phyloP scores from a whole-genome alignment of 2,797 vertebrate genomes.

The Alfaro cultratus region DNA sequence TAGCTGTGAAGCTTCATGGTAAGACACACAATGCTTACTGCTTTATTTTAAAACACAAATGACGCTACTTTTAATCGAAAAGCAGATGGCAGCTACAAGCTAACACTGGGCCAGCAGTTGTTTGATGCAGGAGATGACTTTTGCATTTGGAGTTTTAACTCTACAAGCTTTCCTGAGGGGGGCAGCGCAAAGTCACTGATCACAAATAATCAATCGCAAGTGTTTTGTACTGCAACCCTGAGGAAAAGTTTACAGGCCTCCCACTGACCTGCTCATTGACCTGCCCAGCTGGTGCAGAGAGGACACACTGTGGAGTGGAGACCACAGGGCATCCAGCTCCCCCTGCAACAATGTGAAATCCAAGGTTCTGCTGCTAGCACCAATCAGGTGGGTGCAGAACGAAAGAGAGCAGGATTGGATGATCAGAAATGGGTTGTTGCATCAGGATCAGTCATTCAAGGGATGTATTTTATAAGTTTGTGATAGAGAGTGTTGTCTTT shows the following conservation, averaged over 20 bases:
- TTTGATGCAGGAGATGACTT: slow-evolving; percentile 59
- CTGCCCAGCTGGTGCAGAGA: slow-evolving; percentile 86
- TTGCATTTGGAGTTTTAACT: slow-evolving; percentile 46
- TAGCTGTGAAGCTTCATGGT: slow-evolving; percentile 48
- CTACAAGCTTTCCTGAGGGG: slow-evolving; percentile 41
- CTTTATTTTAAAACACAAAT: slow-evolving; percentile 26
- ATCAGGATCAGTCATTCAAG: slow-evolving; percentile 62
- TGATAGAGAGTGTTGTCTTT: slow-evolving; percentile 2
- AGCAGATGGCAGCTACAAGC: slow-evolving; percentile 65
- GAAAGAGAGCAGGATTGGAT: slow-evolving; percentile 50
- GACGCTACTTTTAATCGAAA: slow-evolving; percentile 47
- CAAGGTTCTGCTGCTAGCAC: slow-evolving; percentile 80
- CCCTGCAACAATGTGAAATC: slow-evolving; percentile 83
- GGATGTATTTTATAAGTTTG: neutral
- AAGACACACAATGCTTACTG: slow-evolving; percentile 32
- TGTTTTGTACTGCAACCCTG: slow-evolving; percentile 56
- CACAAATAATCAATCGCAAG: slow-evolving; percentile 35
- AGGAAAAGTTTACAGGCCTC: slow-evolving; percentile 58
- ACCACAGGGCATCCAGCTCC: slow-evolving; percentile 86
- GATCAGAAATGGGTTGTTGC: slow-evolving; percentile 56
- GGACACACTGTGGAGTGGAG: slow-evolving; percentile 84
- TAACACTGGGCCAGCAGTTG: slow-evolving; percentile 47
- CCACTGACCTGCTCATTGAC: slow-evolving; percentile 88
- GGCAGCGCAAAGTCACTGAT: slow-evolving; percentile 49
- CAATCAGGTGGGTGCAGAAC: slow-evolving; percentile 62